phyloP scores from a whole-genome alignment of 2,113 vertebrate species.

The Cyanoramphus novaezelandiae region DNA sequence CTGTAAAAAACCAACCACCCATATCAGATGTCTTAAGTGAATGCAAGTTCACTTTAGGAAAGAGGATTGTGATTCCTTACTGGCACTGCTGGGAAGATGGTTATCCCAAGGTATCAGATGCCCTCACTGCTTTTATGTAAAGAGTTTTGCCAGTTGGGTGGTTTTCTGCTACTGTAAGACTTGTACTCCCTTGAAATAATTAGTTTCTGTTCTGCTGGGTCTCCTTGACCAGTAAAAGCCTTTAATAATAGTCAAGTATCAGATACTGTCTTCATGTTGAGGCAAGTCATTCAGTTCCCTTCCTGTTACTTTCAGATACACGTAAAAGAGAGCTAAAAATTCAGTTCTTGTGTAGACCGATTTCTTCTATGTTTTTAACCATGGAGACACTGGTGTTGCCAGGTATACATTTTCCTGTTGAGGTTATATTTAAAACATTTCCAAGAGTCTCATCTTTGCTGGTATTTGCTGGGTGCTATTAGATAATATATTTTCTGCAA shows the following conservation, averaged over 20 bases:
- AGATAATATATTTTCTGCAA: background rate
- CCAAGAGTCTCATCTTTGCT: background rate
- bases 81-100: background rate
- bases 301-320: background rate
- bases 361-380: background rate
- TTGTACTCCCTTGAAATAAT: background rate
- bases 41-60: background rate
- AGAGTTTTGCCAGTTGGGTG: background rate
- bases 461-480: background rate
- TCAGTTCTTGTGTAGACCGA: rapidly evolving
- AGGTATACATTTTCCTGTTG: background rate
- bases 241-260: background rate
- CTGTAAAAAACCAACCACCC: background rate
- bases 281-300: background rate
- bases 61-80: background rate
- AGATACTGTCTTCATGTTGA: background rate
- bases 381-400: background rate
- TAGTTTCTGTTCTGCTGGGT: background rate
- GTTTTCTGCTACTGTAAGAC: background rate
- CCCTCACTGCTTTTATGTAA: background rate
- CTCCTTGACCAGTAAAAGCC: background rate
- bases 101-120: background rate
- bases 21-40: background rate
- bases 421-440: background rate
- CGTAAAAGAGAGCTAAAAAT: background rate